Evolutionary conservation across 2,113 vertebrate species (phyloP).

Genomic region (Engraulis encrasicolus): DNA sequence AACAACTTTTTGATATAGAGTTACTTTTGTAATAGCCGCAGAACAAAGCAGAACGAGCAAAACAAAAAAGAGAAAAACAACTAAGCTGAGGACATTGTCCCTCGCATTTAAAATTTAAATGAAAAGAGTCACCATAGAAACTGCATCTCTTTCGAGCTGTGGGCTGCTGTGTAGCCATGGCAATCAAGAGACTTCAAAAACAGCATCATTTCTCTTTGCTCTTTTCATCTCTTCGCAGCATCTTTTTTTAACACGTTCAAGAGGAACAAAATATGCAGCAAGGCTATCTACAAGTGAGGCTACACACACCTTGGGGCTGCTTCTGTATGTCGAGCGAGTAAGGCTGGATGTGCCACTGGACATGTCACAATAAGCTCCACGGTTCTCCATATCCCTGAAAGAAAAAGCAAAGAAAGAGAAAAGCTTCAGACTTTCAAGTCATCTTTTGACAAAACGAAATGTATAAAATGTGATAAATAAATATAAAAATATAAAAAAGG

Average conservation of each 20-base stretch:
- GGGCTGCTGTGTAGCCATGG: not conserved
- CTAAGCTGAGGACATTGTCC: not conserved
- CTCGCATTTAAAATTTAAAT: not conserved
- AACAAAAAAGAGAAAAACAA: not conserved
- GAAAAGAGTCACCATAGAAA: constrained; percentile 11
- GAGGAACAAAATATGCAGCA: not conserved
- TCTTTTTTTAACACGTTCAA: not conserved
- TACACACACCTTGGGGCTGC: not conserved
- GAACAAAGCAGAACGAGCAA: not conserved
- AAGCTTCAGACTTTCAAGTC: not conserved
- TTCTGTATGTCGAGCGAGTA: not conserved
- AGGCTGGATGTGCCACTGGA: not conserved
- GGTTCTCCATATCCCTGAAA: not conserved
- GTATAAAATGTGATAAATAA: too few relatives aligned
- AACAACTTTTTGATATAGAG: too few relatives aligned
- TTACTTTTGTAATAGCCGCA: too few relatives aligned
- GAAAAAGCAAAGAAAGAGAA: not conserved
- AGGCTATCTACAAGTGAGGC: not conserved
- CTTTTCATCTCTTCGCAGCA: not conserved
- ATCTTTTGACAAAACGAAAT: not conserved
- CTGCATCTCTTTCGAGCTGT: not conserved
- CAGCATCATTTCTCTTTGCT: constrained; percentile 23
- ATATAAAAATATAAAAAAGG: too few relatives aligned
- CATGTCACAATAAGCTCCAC: not conserved
- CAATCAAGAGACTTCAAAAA: not conserved